phyloP scores from a whole-genome alignment of 2,113 vertebrate species.

The Meriones unguiculatus region DNA sequence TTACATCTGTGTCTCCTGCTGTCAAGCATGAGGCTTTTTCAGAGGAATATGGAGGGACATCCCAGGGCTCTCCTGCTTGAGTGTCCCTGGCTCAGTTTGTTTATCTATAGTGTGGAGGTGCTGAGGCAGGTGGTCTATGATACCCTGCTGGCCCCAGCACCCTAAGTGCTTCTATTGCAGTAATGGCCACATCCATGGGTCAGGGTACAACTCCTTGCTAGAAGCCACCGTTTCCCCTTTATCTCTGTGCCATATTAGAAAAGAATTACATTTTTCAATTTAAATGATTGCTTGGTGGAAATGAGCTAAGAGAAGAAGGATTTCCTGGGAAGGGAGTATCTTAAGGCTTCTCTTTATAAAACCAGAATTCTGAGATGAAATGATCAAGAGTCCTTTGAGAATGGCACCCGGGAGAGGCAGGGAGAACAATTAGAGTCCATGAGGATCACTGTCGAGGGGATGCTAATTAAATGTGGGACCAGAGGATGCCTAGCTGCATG shows the following conservation, averaged over 20 bases:
- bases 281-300: slow-evolving; percentile 25
- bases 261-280: slow-evolving; percentile 7
- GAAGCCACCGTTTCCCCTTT: neutral
- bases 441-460: neutral
- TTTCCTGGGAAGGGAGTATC: neutral
- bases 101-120: neutral
- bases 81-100: neutral
- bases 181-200: too few relatives aligned
- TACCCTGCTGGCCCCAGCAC: neutral
- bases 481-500: neutral
- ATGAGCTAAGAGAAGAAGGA: neutral
- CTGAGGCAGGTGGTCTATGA: neutral
- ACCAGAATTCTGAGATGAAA: neutral
- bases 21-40: accelerated
- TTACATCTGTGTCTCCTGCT: neutral
- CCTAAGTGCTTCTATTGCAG: neutral
- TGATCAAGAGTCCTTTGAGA: neutral
- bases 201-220: neutral
- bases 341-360: neutral
- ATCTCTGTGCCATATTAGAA: neutral
- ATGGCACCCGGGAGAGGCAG: neutral
- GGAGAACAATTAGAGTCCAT: neutral
- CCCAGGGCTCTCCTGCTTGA: neutral
- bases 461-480: neutral
- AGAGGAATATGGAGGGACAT: neutral